A percentile compares a stretch with the other conserved stretches of the same genome.
phyloP scores from a whole-genome alignment of 2,888 invertebrate species.

The Leptogaster cylindrica region DNA sequence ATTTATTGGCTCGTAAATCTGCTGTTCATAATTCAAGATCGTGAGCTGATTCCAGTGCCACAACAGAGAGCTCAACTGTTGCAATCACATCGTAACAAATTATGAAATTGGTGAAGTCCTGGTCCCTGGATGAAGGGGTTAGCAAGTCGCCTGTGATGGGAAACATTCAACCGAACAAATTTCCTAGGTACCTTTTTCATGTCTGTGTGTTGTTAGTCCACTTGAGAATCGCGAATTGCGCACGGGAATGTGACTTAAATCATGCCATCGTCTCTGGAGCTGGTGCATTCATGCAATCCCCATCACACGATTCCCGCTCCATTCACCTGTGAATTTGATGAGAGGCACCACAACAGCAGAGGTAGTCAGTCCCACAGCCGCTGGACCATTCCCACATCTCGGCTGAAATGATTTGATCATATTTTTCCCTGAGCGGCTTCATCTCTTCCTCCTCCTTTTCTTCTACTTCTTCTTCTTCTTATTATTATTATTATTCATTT shows the following conservation, averaged over 20 bases:
- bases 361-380: background rate
- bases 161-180: slow-evolving; percentile 20
- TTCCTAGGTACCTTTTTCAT: slow-evolving; percentile 14
- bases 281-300: slow-evolving; percentile 3
- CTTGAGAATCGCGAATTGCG: background rate
- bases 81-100: slow-evolving; percentile 42
- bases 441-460: background rate
- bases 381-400: background rate
- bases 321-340: slow-evolving; percentile 20
- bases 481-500: no score
- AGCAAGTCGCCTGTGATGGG: slow-evolving; percentile 16
- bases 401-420: slow-evolving; percentile 19
- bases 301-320: slow-evolving; percentile 26
- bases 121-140: background rate
- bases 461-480: no score
- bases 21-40: slow-evolving; percentile 33
- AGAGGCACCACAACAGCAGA: background rate
- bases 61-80: slow-evolving; percentile 21
- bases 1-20: slow-evolving; percentile 39
- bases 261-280: slow-evolving; percentile 1
- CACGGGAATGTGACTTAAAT: slow-evolving; percentile 23
- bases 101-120: slow-evolving; percentile 34
- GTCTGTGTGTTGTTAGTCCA: slow-evolving; percentile 3
- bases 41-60: slow-evolving; percentile 35
- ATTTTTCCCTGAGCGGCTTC: slow-evolving; percentile 12